phyloP scores from a whole-genome alignment of 1,140 invertebrate species.

The Stenopsyche tienmushanensis region DNA sequence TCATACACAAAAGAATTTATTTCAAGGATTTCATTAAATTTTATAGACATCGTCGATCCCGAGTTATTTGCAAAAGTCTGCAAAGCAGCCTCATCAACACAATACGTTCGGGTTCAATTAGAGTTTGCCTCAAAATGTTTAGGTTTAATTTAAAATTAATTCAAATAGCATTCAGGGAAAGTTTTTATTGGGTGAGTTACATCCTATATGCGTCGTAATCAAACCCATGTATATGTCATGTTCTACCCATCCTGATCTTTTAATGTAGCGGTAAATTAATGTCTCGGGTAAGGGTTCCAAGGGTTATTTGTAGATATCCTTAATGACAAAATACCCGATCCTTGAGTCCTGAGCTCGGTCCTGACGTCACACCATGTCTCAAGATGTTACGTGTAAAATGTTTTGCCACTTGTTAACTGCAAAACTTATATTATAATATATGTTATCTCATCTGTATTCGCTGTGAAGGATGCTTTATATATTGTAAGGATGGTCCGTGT shows the following conservation, averaged over 20 bases:
- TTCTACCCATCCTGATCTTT: slow-evolving; percentile 17
- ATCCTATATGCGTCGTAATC: slow-evolving; percentile 16
- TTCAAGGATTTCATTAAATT: too few species aligned
- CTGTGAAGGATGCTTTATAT: too few species aligned
- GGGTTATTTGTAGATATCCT: slow-evolving; percentile 40
- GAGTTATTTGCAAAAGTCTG: too few species aligned
- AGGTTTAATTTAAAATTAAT: not conserved
- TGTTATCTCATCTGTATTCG: too few species aligned
- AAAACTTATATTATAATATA: too few species aligned
- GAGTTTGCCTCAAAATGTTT: too few species aligned
- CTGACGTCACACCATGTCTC: slow-evolving; percentile 29
- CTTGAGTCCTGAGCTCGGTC: slow-evolving; percentile 24
- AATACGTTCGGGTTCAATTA: too few species aligned
- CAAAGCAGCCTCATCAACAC: too few species aligned
- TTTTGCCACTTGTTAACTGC: not conserved
- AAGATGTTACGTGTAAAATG: slow-evolving; percentile 11
- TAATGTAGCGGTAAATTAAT: slow-evolving; percentile 37
- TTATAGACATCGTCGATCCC: too few species aligned
- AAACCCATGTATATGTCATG: slow-evolving; percentile 24
- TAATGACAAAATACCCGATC: slow-evolving; percentile 39
- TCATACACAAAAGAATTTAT: too few species aligned
- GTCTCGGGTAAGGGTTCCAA: slow-evolving; percentile 25
- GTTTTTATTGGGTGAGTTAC: slow-evolving; percentile 6
- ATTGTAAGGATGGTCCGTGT: too few species aligned
- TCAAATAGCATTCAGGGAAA: not conserved